Conservation (phyloP, 2,888 invertebrate genomes). For the Lithophane ornitopus region DNA sequence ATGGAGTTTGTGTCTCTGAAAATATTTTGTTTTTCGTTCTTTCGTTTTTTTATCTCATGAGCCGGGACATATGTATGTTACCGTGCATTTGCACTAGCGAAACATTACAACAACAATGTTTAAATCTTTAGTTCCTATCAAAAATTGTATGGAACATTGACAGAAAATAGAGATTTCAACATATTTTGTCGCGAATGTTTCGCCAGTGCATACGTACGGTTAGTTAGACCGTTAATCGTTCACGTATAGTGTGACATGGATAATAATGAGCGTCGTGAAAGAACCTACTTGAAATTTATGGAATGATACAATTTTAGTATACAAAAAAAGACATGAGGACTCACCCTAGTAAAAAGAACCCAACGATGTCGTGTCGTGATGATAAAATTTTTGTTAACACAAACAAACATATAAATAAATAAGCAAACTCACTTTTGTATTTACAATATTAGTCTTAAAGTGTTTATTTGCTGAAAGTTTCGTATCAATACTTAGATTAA, state of each 20-base stretch:
- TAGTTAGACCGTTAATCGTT: neutral
- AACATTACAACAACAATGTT: no score
- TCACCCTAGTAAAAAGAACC: neutral
- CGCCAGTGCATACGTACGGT: no score
- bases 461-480: neutral
- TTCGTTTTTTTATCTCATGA: neutral
- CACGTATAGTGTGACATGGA: neutral
- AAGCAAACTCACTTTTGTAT: no score
- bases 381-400: neutral
- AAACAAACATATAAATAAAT: no score
- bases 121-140: no score
- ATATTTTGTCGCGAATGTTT: no score
- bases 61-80: no score
- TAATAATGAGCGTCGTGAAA: neutral
- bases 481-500: neutral
- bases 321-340: no score
- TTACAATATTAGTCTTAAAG: neutral
- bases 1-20: neutral
- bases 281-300: neutral
- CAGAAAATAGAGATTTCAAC: no score
- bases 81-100: no score
- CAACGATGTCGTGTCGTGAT: neutral
- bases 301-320: neutral
- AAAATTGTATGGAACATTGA: no score
- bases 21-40: neutral